Evolutionary conservation across 2,888 invertebrate genomes (phyloP).

Genomic region (Hyppa rectilinea): DNA sequence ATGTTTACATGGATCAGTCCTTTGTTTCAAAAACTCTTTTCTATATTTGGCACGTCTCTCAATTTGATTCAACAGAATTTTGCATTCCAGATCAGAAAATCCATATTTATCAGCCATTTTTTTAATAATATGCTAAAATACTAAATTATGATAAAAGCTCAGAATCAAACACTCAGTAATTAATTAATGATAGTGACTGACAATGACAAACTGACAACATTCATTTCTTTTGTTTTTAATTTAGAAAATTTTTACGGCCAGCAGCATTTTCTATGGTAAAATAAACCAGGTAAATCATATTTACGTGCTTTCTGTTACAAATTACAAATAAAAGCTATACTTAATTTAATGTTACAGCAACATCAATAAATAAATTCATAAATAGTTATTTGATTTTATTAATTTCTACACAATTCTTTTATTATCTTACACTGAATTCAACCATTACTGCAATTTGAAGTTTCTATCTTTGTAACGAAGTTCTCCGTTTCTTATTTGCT

Average conservation of each 20-base stretch:
- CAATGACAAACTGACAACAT: slow-evolving; percentile 34
- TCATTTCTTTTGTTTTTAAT: neutral
- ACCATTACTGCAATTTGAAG: slow-evolving; percentile 92
- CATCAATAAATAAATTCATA: slow-evolving; percentile 27
- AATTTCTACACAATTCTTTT: slow-evolving; percentile 58
- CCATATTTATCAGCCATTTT: slow-evolving; percentile 82
- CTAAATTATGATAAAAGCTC: neutral
- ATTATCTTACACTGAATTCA: slow-evolving; percentile 38
- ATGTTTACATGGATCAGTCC: slow-evolving; percentile 93
- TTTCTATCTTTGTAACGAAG: slow-evolving; percentile 94
- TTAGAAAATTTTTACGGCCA: slow-evolving; percentile 11
- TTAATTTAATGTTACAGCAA: neutral
- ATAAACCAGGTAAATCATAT: slow-evolving; percentile 12
- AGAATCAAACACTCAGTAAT: neutral
- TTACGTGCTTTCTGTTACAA: slow-evolving; percentile 21
- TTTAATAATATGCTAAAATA: neutral
- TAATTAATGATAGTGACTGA: neutral
- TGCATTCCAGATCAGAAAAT: slow-evolving; percentile 85
- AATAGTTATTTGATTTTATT: slow-evolving; percentile 61
- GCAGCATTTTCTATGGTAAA: slow-evolving; percentile 6
- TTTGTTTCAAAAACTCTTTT: slow-evolving; percentile 92
- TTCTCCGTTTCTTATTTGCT: slow-evolving; percentile 92
- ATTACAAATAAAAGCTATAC: neutral
- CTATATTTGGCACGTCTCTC: slow-evolving; percentile 91
- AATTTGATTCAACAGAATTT: slow-evolving; percentile 91